Percentiles rank a stretch among this genome's conserved stretches.
Evolutionary conservation across 1,140 invertebrate genomes (phyloP).

Genomic region (Euschistus heros): DNA sequence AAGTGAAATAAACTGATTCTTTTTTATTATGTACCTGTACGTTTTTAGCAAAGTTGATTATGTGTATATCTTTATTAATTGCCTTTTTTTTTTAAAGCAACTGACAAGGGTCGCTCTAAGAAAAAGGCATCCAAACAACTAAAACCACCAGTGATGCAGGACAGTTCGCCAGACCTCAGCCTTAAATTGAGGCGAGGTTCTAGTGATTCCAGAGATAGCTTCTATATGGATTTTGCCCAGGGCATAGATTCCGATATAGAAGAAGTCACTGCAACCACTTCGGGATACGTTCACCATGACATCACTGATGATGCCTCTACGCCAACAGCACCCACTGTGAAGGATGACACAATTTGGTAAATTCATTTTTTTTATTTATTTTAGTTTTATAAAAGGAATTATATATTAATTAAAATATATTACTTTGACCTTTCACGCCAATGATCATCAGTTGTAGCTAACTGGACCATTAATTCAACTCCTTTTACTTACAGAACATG

Average conservation of each 20-base stretch:
- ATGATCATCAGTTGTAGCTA: no score
- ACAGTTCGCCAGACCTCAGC: constrained; percentile 72
- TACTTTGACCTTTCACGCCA: no score
- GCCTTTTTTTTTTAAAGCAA: background rate
- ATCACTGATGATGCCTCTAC: constrained; percentile 30
- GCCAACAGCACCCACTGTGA: constrained; percentile 29
- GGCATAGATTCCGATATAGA: constrained; percentile 81
- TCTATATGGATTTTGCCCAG: constrained; percentile 76
- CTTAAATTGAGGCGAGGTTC: constrained; percentile 68
- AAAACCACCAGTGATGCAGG: constrained; percentile 30
- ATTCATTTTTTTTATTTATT: background rate
- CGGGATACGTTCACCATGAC: constrained; percentile 32
- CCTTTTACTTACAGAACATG: no score
- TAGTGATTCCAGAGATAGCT: constrained; percentile 72
- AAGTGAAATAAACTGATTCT: background rate
- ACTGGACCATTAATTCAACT: no score
- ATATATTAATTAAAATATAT: no score
- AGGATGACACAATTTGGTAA: constrained; percentile 25
- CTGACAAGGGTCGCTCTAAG: constrained; percentile 3
- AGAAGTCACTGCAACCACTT: constrained; percentile 50
- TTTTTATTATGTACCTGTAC: background rate
- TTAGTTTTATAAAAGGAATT: background rate
- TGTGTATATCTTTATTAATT: background rate
- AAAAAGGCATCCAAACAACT: background rate
- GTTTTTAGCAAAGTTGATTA: background rate